Evolutionary conservation across 2,888 invertebrate species (phyloP), one percentile per base, ranked within the genome.

Genomic region (Phalangium opilio): DNA sequence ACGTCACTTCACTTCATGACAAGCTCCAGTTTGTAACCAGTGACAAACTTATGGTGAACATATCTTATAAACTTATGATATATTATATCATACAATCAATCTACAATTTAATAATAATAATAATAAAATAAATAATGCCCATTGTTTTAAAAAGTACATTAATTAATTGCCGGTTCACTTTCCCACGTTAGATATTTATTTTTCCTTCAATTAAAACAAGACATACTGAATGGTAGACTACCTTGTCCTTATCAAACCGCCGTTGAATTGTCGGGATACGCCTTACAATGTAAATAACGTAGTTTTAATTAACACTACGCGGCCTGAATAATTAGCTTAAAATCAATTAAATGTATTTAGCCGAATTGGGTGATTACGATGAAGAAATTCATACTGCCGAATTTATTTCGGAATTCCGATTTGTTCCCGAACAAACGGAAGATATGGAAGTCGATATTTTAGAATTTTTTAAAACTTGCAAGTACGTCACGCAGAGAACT

Each of bases 361-460:
- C 98, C 56, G 98, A 99, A 71, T 72, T 96, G 47, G 98, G 98
- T 34, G 98, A 99, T 68, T 96, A 83, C 70, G 95, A 96, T 68
- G 79, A 83, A 55, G 73, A 77, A 39, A 75, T 81, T 46, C 98
- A 99, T 66, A 85, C 87, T 8, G 86, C 93, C n/a, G 87, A 87
- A 12, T 86, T 90, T 46, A 87, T 99, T 2, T 98, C 96, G 1
- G 95, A 98, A 69, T 99, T 98, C 68, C 79, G 87, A 52, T 99
- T 99, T 71, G 83, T 91, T 46, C 91, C 91, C 2, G 81, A 85
- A 61, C 96, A 96, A 71, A 83, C 87, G 1, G 95, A 95, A 70
- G 86, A 93, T 62, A 78, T 98, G 77, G 98, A 99, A 71, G 77
- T 90, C 47, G 82, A 82, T 64, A 86, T 95, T 60, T 69, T 93